Percentiles rank a stretch among this genome's conserved stretches.
phyloP scores from a whole-genome alignment of 2,888 invertebrate species.

The Cactoblastis cactorum region DNA sequence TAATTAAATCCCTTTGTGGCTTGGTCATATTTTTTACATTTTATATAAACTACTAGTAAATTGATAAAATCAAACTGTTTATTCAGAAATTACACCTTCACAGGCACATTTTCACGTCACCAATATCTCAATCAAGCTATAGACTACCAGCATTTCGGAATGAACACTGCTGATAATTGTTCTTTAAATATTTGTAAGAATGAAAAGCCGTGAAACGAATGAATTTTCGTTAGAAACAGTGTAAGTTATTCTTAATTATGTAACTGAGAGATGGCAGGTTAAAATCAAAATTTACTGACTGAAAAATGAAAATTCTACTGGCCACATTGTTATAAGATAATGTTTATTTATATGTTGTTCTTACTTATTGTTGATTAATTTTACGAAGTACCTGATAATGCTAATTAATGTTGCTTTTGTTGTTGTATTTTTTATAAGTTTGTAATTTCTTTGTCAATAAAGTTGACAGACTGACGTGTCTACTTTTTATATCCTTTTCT shows the following conservation, averaged over 20 bases:
- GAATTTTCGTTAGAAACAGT: neutral
- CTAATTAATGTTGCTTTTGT: neutral
- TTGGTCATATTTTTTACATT: neutral
- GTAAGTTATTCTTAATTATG: neutral
- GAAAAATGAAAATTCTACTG: neutral
- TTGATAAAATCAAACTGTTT: too few relatives aligned
- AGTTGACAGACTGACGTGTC: neutral
- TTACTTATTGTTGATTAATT: slow-evolving; percentile 4
- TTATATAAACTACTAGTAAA: too few relatives aligned
- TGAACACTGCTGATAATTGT: too few relatives aligned
- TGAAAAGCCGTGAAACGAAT: neutral
- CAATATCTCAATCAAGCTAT: too few relatives aligned
- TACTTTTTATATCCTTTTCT: neutral
- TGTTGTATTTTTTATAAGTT: neutral
- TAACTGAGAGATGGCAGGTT: neutral
- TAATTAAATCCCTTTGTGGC: neutral
- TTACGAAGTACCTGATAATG: neutral
- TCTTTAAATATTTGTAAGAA: neutral
- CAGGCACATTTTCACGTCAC: too few relatives aligned
- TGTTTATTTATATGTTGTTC: neutral
- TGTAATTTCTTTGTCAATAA: slow-evolving; percentile 6
- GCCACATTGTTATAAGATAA: neutral
- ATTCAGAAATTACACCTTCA: too few relatives aligned
- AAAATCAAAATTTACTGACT: neutral
- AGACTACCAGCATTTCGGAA: too few relatives aligned